Percentiles rank a stretch among this genome's conserved stretches.
These are phyloP conservation scores for Notolabrus celidotus DNA, from an alignment of 2,797 vertebrate genomes.

Conservation along the genomic window DNA sequence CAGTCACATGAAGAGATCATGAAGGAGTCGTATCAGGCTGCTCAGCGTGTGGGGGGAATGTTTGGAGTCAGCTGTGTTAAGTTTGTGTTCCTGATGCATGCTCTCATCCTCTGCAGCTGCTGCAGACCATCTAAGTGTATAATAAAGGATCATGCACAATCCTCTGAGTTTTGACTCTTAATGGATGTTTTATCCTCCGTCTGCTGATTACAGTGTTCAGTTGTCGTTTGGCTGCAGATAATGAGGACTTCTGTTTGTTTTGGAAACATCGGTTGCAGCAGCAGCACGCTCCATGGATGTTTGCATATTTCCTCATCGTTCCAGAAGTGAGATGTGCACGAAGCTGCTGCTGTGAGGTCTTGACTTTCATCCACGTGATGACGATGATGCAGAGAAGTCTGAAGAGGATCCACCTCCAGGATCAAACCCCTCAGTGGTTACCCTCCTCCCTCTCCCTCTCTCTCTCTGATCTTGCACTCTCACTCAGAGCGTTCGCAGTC, in stretches of 20 bases:
- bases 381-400: background rate
- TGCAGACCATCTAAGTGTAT: no score
- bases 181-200: background rate
- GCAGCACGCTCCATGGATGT: background rate
- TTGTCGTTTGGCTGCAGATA: background rate
- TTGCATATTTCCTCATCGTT: background rate
- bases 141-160: no score
- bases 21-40: background rate
- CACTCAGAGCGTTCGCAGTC: conserved; percentile 1
- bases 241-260: background rate
- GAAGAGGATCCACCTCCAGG: conserved; percentile 36
- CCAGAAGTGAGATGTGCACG: background rate
- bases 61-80: no score
- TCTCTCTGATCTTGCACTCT: conserved; percentile 2
- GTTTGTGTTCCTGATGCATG: no score
- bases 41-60: no score
- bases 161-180: background rate
- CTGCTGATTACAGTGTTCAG: background rate
- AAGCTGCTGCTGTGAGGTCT: background rate
- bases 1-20: conserved; percentile 41
- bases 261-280: background rate
- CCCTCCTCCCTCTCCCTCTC: background rate
- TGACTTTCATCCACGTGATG: background rate
- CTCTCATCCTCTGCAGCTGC: no score
- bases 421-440: background rate